Conservation (phyloP, 2,797 vertebrate genomes). For the Myotis vivesi region DNA sequence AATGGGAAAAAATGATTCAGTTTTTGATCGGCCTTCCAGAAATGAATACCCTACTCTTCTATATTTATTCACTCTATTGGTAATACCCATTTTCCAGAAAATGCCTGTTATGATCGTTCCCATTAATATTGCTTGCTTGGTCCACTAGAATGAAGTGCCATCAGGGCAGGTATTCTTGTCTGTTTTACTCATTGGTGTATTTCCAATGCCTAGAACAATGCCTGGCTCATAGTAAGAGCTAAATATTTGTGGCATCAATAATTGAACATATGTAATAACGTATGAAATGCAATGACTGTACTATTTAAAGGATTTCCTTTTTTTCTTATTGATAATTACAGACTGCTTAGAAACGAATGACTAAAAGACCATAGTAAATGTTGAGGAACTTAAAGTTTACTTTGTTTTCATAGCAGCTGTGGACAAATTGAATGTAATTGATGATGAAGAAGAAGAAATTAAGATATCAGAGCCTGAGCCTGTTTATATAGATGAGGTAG, state of each 20-base stretch:
- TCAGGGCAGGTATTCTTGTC: not conserved
- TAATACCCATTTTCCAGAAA: constrained; percentile 15
- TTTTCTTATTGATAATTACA: constrained; percentile 13
- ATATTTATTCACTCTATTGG: not conserved
- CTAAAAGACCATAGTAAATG: constrained; percentile 51
- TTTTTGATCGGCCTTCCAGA: not conserved
- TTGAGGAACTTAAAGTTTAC: constrained; percentile 63
- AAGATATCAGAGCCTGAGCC: constrained; percentile 91
- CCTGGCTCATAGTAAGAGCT: not conserved
- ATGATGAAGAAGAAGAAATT: constrained; percentile 86
- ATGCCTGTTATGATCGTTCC: not conserved
- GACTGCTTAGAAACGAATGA: constrained; percentile 43
- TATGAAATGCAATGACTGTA: constrained; percentile 26
- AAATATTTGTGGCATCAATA: not conserved
- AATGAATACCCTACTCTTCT: not conserved
- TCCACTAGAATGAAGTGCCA: not conserved
- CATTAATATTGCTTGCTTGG: not conserved
- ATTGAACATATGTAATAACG: not conserved
- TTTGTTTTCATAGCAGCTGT: constrained; percentile 80
- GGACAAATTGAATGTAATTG: constrained; percentile 86
- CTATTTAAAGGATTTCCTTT: constrained; percentile 1
- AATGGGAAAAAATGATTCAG: not conserved
- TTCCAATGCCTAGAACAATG: not conserved
- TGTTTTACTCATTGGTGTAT: not conserved
- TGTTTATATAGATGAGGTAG: constrained; percentile 96